Base-by-base conservation (phyloP, 2,797 vertebrate genomes). In the Florisuga fusca region DNA sequence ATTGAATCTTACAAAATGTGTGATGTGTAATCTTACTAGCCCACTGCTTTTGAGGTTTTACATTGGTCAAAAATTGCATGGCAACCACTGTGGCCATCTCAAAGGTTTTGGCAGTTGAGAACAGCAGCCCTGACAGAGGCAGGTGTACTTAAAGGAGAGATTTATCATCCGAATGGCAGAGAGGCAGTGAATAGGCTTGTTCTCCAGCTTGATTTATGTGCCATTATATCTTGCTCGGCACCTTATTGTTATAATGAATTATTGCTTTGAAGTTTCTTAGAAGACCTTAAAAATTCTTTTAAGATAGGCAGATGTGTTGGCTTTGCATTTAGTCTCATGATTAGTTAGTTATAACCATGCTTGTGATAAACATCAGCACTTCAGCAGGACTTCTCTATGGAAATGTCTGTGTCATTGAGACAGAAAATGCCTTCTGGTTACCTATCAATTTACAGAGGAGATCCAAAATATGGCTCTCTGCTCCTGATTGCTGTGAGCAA, bases 161-260 rank as follows among this genome's bases (percentile, higher is more conserved):
- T 88, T 88, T 76, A 63, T 88, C 53, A 62, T 73, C 51, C 61
- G 45, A 82, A 17, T n/a, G 17, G 74, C n/a, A 84, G 31, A 84
- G 33, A 69, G n/a, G 73, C 61, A 84, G 48, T 33, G 57, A 69
- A 83, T 54, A 54, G 23, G 43, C 79, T 94, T 78, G 45, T 91
- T 91, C 63, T 73, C 26, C 51, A 76, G 45, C 31, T 69, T 93
- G 87, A 94, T 96, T 91, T 89, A 93, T 91, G 69, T 76, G 46
- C 31, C 22, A 26, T 51, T 84, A 55, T 94, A 66, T 79, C 67
- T 86, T 71, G n/a, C 63, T 89, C 90, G 80, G 53, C 71, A 90
- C 45, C 41, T 84, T 74, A 33, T 54, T 93, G 33, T 50, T 91
- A 7, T 61, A 92, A 88, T 76, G 38, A 84, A 84, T 92, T 93